Evolutionary conservation across 2,797 vertebrate species (phyloP).

Genomic region (Hybognathus amarus): DNA sequence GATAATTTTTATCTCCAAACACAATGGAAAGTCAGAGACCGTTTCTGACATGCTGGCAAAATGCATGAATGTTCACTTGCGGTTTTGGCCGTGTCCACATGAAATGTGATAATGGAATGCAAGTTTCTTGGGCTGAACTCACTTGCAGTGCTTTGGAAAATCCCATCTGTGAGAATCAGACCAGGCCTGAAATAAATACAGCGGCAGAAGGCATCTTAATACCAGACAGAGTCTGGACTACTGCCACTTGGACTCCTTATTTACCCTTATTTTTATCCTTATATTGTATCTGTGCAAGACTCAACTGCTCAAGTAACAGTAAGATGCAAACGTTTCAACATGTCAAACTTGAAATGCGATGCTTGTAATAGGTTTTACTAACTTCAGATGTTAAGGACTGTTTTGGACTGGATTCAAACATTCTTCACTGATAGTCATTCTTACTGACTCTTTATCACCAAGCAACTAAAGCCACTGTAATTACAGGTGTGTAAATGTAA

Average conservation of each 20-base stretch:
- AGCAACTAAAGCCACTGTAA: constrained; percentile 22
- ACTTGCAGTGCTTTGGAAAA: constrained; percentile 53
- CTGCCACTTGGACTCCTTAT: constrained; percentile 41
- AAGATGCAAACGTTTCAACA: constrained; percentile 17
- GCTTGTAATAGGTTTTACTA: constrained; percentile 16
- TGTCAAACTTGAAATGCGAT: neutral
- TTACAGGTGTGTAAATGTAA: constrained; percentile 34
- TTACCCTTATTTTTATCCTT: neutral
- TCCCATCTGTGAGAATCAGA: constrained; percentile 51
- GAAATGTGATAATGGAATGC: constrained; percentile 59
- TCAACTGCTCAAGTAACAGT: constrained; percentile 22
- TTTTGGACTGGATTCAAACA: constrained; percentile 19
- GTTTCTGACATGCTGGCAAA: neutral
- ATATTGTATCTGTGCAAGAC: constrained; percentile 18
- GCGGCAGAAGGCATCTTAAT: constrained; percentile 56
- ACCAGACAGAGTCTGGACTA: constrained; percentile 52
- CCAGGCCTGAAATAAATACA: constrained; percentile 44
- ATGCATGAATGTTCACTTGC: constrained; percentile 17
- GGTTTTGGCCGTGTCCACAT: constrained; percentile 47
- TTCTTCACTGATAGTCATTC: constrained; percentile 17
- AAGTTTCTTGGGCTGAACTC: constrained; percentile 40
- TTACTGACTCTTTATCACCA: constrained; percentile 23
- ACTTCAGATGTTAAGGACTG: constrained; percentile 16
- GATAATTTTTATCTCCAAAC: neutral
- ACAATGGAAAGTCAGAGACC: neutral